Conservation (phyloP, 2,113 vertebrate species). For the Macaca nemestrina region DNA sequence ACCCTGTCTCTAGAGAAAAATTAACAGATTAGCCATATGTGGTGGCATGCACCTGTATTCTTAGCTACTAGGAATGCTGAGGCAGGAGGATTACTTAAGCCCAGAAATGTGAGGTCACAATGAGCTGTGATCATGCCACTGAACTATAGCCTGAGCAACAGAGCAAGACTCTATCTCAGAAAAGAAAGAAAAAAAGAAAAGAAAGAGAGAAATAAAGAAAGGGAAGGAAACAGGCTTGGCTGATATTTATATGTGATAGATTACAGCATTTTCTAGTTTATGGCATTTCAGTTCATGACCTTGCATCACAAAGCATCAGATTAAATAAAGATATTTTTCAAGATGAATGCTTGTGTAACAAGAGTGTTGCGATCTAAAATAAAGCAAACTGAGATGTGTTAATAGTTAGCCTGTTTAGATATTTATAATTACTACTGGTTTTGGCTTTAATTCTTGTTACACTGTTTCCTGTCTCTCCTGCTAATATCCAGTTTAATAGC, state of each 20-base stretch:
- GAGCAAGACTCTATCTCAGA: too few relatives aligned
- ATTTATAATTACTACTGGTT: not conserved
- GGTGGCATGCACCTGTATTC: too few relatives aligned
- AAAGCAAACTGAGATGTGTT: not conserved
- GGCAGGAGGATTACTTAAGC: too few relatives aligned
- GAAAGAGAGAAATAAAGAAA: too few relatives aligned
- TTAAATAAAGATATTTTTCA: conserved; percentile 31
- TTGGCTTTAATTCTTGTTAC: not conserved
- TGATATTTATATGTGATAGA: not conserved
- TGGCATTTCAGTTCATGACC: conserved; percentile 22
- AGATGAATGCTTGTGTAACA: conserved; percentile 31
- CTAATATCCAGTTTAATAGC: not conserved
- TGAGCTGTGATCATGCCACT: too few relatives aligned
- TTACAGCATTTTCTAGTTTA: conserved; percentile 35
- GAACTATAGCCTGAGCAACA: too few relatives aligned
- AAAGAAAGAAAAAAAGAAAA: too few relatives aligned
- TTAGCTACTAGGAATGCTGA: too few relatives aligned
- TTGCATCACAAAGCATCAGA: not conserved
- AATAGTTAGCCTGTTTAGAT: not conserved
- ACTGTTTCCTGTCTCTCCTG: not conserved
- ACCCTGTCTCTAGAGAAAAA: too few relatives aligned
- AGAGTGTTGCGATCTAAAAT: not conserved
- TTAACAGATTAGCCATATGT: too few relatives aligned
- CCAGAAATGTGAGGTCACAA: too few relatives aligned
- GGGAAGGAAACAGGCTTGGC: not conserved